Evolutionary conservation across 2,888 invertebrate genomes (phyloP), one percentile per base, ranked within the genome.

Genomic region (Zeuzera pyrina): DNA sequence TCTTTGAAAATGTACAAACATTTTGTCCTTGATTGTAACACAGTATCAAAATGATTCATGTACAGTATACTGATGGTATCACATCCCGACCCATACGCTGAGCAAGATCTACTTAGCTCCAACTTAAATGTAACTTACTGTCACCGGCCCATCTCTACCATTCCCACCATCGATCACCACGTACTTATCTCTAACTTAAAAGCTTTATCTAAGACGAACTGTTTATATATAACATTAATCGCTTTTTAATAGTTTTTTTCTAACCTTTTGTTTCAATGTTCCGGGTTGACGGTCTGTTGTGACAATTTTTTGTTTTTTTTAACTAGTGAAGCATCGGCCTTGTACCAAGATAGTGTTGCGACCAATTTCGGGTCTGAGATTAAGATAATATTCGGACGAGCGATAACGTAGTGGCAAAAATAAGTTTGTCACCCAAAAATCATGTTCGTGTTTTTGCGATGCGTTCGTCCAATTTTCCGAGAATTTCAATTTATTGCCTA

Each of bases 101-200:
- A 65, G 63, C 59, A 65, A 62, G 67, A 60, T 64, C 73, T 64
- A 69, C 59, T 60, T 54, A 53, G 49, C 52, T 36, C 39, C 53
- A 65, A 63, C 65, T 64, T 70, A 68, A 73, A 74, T 63, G 69
- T 72, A 68, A 70, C 72, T 76, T 72, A 73, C 73, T 79, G 81
- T 79, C 79, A 71, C 69, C 76, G 49, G 45, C 47, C 52, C 59
- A 57, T 57, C 65, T 57, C 52, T 36, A 39, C 43, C 52, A 57
- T 77, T 83, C 81, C 74, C 81, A 83, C 79, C 67, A 81, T 83
- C 81, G 73, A 83, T 83, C 81, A 83, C 58, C 59, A 56, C 47
- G 45, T 39, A 53, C 60, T 73, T 79, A 81, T 79, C 79, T 66
- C 33, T 28, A 52, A 64, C 62, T 67, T 77, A 79, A 79, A 72